Conservation (phyloP, 2,113 vertebrate species). For the Coreoperca whiteheadi region DNA sequence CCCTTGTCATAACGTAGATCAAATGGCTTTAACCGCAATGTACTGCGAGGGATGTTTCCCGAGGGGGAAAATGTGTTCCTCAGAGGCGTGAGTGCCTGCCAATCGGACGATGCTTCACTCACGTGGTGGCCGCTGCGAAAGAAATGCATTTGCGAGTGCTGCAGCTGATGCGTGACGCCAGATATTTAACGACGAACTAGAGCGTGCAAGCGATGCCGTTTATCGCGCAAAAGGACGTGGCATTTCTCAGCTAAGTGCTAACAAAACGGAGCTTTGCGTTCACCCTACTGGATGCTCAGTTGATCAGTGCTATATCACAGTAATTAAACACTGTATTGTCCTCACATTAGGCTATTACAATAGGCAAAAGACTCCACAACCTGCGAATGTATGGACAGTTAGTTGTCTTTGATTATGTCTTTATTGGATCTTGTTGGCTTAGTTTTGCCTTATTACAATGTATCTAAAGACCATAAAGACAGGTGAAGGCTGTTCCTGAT, state of each 20-base stretch:
- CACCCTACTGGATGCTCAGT: neutral
- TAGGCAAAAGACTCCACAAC: neutral
- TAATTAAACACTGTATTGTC: neutral
- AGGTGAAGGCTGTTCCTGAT: neutral
- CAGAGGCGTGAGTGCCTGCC: no score
- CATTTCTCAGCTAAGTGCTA: neutral
- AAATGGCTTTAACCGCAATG: neutral
- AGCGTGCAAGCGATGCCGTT: conserved; percentile 4
- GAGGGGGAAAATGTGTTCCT: neutral
- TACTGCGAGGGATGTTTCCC: no score
- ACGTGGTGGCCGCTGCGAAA: neutral
- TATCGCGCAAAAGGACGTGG: neutral
- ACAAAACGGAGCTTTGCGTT: neutral
- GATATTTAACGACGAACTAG: conserved; percentile 15
- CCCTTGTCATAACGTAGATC: conserved; percentile 7
- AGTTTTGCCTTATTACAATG: neutral
- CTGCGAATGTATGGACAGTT: neutral
- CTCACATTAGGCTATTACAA: neutral
- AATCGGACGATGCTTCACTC: neutral
- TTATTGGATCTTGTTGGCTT: neutral
- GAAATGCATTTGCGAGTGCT: neutral
- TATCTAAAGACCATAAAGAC: neutral
- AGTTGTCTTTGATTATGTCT: neutral
- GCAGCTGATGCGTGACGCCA: conserved; percentile 1
- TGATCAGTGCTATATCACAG: neutral